Percentiles rank a stretch among this genome's conserved stretches.
Conservation (phyloP, 2,888 invertebrate genomes). For the Trisateles emortualis region DNA sequence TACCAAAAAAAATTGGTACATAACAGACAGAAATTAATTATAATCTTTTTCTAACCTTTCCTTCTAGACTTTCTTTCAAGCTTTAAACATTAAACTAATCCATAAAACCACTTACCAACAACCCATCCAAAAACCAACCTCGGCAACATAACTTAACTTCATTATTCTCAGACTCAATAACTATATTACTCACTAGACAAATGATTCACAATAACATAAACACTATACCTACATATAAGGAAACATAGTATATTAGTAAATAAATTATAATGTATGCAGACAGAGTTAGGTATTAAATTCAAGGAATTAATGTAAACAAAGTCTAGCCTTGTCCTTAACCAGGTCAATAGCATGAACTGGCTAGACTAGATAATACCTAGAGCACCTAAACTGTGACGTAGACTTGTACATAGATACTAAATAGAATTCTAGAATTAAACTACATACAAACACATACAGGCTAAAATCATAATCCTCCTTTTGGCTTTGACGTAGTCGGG, state of each 20-base stretch:
- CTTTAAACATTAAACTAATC: too few species aligned
- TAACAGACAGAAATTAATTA: too few species aligned
- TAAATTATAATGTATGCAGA: slow-evolving; percentile 5
- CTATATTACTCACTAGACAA: not conserved
- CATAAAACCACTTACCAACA: too few species aligned
- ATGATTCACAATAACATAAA: not conserved
- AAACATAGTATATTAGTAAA: slow-evolving; percentile 1
- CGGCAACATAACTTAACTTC: not conserved
- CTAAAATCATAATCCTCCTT: too few species aligned
- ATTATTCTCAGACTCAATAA: not conserved
- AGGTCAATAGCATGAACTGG: slow-evolving; percentile 34
- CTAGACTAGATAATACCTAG: slow-evolving; percentile 29
- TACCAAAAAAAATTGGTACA: too few species aligned
- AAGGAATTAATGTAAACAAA: slow-evolving; percentile 34
- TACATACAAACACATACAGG: too few species aligned
- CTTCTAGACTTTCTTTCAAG: too few species aligned
- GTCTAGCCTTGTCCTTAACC: slow-evolving; percentile 40
- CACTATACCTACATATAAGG: slow-evolving; percentile 10
- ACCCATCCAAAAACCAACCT: not conserved
- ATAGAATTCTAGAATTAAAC: too few species aligned
- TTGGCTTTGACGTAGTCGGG: too few species aligned
- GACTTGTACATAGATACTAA: not conserved
- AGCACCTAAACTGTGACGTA: slow-evolving; percentile 5
- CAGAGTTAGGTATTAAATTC: slow-evolving; percentile 28
- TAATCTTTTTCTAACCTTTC: too few species aligned